Evolutionary conservation across 2,113 vertebrate species (phyloP), one percentile per base, ranked within the genome.

Genomic region (Corydoras maculifer): DNA sequence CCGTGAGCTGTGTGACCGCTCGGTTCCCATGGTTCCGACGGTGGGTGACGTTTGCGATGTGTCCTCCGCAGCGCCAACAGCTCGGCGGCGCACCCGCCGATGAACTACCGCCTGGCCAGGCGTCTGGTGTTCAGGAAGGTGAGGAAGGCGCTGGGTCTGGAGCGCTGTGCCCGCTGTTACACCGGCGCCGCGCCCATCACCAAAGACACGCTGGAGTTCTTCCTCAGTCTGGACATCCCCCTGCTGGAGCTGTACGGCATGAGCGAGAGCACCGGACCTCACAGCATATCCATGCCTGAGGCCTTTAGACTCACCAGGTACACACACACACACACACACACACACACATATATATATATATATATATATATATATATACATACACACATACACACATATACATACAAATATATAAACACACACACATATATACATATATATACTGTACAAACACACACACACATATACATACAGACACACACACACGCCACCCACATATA

Each of bases 241-340:
- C 70, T 99, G 5, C 84, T 89, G 0, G 94, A 99, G 79, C 84
- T 94, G 53, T 98, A 98, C 0, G 97, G 97, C 18, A 91, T 98
- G 94, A 98, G 91, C 0, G 94, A 99, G 77, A 90, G 91, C 86
- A 85, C 89, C 0, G 97, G 97, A 0, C 94, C 95, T 0, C 96
- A 98, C 81, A 90, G 91, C 0, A 3, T 87, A 25, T 93, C 91
- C 2, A 32, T 50, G 0, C 68, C 72, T 0, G 75, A 81, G 0
- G 79, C 84, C 2, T 91, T 92, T 84, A 87, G 43, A 65, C 69
- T 95, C 0, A 83, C 85, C 78, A 98, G 96, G 96, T 97, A 84
- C 51, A 2, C 5, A 66, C 65, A 63, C 15, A 14, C 55, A 63
- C 51, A 43, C 55, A 54, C 62, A 48, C 55, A 55, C 15, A 6